Conservation (phyloP, 2,888 invertebrate genomes). For the Cabera pusaria region DNA sequence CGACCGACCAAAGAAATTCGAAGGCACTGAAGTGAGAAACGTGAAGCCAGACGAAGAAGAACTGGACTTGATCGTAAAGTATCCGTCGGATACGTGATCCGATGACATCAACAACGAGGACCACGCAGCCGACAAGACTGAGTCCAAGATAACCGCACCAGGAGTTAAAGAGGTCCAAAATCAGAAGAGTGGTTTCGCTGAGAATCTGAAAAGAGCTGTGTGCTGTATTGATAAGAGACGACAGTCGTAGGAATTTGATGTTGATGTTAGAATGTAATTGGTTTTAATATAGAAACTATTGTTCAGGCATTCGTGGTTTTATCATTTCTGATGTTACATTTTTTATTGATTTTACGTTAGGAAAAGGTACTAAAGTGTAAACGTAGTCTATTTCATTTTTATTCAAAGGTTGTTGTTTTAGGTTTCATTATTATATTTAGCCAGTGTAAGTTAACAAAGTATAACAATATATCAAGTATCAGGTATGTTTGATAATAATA, state of each 20-base stretch:
- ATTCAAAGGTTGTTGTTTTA: too few species aligned
- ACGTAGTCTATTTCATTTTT: too few species aligned
- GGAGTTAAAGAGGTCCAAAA: slow-evolving; percentile 59
- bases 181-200: slow-evolving; percentile 69
- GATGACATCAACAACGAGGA: slow-evolving; percentile 56
- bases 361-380: too few species aligned
- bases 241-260: slow-evolving; percentile 57
- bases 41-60: slow-evolving; percentile 70
- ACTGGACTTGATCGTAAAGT: slow-evolving; percentile 74
- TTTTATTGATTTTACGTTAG: too few species aligned
- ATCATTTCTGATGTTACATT: too few species aligned
- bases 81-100: slow-evolving; percentile 81
- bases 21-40: slow-evolving; percentile 61
- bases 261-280: slow-evolving; percentile 13
- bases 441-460: too few species aligned
- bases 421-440: too few species aligned
- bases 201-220: slow-evolving; percentile 71
- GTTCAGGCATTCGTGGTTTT: too few species aligned
- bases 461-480: too few species aligned
- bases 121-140: slow-evolving; percentile 61
- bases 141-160: slow-evolving; percentile 42
- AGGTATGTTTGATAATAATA: too few species aligned
- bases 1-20: slow-evolving; percentile 66
- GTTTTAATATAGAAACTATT: too few species aligned
- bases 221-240: slow-evolving; percentile 75